Conservation (phyloP, 2,888 invertebrate genomes). For the Pachliopta kotzebuea region DNA sequence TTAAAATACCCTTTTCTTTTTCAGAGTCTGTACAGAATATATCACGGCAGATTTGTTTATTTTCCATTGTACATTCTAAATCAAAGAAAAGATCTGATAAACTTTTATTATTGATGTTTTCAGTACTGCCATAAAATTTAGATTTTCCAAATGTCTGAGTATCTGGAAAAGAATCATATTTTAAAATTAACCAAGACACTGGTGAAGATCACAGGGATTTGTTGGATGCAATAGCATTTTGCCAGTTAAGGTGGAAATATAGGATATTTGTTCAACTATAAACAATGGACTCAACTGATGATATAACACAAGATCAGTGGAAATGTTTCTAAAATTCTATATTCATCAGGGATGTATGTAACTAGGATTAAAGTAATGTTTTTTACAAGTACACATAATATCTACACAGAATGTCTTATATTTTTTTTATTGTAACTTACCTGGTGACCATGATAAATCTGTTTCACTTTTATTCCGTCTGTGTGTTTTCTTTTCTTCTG, state of each 20-base stretch:
- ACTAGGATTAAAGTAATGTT: not conserved
- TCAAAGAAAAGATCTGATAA: conserved; percentile 90
- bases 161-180: conserved; percentile 48
- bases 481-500: conserved; percentile 78
- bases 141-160: conserved; percentile 77
- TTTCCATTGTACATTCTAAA: conserved; percentile 92
- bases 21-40: conserved; percentile 86
- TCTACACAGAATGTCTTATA: no score
- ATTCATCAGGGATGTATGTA: no score
- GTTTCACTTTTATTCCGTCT: conserved; percentile 87
- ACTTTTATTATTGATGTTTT: conserved; percentile 60
- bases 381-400: not conserved
- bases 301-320: not conserved
- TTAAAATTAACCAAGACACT: not conserved
- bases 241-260: no score
- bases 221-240: no score
- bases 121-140: conserved; percentile 81
- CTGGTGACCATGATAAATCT: conserved; percentile 84
- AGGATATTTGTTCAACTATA: no score
- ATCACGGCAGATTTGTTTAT: conserved; percentile 88
- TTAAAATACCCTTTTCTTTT: conserved; percentile 80
- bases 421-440: conserved; percentile 46
- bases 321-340: no score
- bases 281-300: not conserved
- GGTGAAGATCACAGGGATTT: no score